Base-by-base conservation (phyloP, 2,113 vertebrate genomes). In the Bos javanicus region DNA sequence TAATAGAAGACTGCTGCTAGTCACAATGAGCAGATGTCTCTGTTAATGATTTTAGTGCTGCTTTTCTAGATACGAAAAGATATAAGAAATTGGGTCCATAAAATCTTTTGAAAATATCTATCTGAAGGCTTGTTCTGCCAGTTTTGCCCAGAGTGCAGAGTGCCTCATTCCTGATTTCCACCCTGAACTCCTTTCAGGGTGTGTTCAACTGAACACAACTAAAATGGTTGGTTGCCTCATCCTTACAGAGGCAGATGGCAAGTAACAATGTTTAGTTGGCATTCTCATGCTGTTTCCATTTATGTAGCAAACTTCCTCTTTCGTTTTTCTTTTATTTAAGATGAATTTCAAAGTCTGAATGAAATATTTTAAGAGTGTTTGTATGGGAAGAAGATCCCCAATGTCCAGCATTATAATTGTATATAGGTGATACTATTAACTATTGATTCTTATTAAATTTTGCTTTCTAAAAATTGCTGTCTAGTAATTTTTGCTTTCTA, bases 271-370 rank as follows among this genome's bases (percentile, higher is more conserved):
- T 82, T 82, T 82, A 82, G 48, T 82, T 82, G 30, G 48, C 48
- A 54, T 23, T 52, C 80, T 52, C 14, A 48, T 56, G 4, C 28
- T 88, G 23, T 93, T 76, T 36, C 33, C 33, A 46, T 28, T 93
- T 91, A 87, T 59, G 17, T 67, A 60, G 62, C 33, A 89, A 59
- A 78, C 23, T 36, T 52, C 15, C 7, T 7, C 23, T 36, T 13
- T 26, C 56, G 33, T 56, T 88, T 88, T 76, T 94, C n/a, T 85
- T 93, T 92, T 33, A 57, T 60, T 94, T 93, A 80, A 95, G 56
- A 83, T 90, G 13, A 83, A 90, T 96, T 96, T 93, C 33, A 90
- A 87, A 87, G 93, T 90, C 21, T 76, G 23, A 95, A 87, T 83
- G 62, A 90, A 93, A 64, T 80, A 26, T 87, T 83, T 87, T 39